Evolutionary conservation across 2,113 vertebrate genomes (phyloP).

Genomic region (Nettapus auritus): DNA sequence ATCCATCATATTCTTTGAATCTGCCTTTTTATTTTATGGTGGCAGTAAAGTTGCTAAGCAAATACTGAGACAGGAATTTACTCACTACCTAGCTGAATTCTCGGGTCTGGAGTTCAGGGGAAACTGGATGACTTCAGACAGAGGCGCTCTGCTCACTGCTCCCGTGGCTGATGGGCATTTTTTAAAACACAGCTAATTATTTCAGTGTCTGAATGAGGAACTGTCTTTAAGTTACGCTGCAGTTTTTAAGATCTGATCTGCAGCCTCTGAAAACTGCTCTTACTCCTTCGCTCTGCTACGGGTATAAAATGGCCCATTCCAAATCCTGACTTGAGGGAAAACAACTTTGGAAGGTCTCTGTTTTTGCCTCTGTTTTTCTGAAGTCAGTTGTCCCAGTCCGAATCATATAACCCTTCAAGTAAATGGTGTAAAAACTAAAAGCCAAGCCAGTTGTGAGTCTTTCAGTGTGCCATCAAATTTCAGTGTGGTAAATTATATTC

Average conservation of each 20-base stretch:
- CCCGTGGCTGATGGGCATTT: not conserved
- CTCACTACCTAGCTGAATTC: not conserved
- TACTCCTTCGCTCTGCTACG: not conserved
- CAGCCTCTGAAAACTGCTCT: not conserved
- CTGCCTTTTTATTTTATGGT: not conserved
- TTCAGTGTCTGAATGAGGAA: not conserved
- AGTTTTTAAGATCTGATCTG: not conserved
- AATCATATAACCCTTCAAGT: not conserved
- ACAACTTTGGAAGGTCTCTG: not conserved
- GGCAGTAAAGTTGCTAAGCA: conserved; percentile 32
- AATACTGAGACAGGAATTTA: not conserved
- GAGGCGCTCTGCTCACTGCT: not conserved
- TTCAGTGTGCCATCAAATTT: not conserved
- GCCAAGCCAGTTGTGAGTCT: not conserved
- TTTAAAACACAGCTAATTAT: conserved; percentile 32
- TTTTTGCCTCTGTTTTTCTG: not conserved
- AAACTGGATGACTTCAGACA: not conserved
- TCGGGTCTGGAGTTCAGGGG: not conserved
- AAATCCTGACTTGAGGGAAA: not conserved
- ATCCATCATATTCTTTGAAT: not conserved
- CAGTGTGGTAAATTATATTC: no score
- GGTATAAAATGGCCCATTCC: not conserved
- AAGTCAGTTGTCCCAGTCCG: not conserved
- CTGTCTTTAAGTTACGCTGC: conserved; percentile 18
- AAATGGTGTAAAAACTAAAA: not conserved